Evolutionary conservation across 2,888 invertebrate species (phyloP), one percentile per base, ranked within the genome.

Genomic region (Heliconius cydno): DNA sequence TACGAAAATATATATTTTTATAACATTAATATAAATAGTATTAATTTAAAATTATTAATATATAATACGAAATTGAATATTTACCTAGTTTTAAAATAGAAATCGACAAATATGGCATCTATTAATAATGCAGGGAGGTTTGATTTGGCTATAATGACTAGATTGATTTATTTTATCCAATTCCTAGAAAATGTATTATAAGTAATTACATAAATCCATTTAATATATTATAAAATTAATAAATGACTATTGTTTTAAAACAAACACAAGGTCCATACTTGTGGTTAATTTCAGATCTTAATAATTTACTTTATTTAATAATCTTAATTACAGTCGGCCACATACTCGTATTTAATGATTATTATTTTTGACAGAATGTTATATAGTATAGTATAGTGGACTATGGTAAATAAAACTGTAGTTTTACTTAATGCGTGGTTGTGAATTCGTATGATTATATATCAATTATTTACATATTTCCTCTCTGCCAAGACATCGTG

Each of bases 171-270:
- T 34, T 73, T 73, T 34, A 60, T 73, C 60, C 60, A 25, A 60
- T 73, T 73, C 73, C 73, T 73, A 73, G 25, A 73, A 72, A 73
- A 38, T 15, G 25, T 73, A 34, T 57, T 13, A 34, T 15, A n/a
- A n/a, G n/a, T n/a, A 7, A 73, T 34, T 57, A 10, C n/a, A 52
- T 52, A 52, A 52, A 19, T 52, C 22, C 22, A 52, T 52, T 52
- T 22, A 52, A 3, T 52, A 52, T 52, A 52, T 52, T 15, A 46
- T 46, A 46, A 46, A 15, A 6, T 46, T 15, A 15, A 46, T 15
- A 0, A 46, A 46, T 46, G 15, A 0, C 1, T 38, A 22, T 34
- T 0, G 3, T 46, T 19, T 67, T 2, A 67, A 34, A 34, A 22
- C 12, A 22, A 13, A 30, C 19, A 28, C 30, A 66, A 34, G 52